A percentile compares a stretch with the other conserved stretches of the same genome.
Evolutionary conservation across 1,140 invertebrate genomes (phyloP).

Genomic region (Drosophila insularis): DNA sequence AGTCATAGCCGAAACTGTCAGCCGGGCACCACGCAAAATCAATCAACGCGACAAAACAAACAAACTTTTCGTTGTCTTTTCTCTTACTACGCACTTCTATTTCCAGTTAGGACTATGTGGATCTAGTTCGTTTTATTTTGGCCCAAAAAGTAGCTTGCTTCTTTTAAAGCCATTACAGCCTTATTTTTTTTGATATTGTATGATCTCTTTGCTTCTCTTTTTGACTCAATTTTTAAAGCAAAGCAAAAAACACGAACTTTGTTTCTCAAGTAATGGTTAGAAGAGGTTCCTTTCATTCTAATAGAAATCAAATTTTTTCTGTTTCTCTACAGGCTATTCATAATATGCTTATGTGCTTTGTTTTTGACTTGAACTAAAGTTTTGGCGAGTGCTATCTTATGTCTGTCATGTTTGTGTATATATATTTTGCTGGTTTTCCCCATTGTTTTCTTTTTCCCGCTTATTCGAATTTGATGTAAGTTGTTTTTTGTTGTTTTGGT

Average conservation of each 20-base stretch:
- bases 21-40: conserved; percentile 56
- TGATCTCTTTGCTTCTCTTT: background rate
- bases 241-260: too few species aligned
- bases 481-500: conserved; percentile 6
- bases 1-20: conserved; percentile 55
- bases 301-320: background rate
- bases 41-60: conserved; percentile 60
- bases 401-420: conserved; percentile 40
- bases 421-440: background rate
- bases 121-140: background rate
- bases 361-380: conserved; percentile 26
- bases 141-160: background rate
- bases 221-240: too few species aligned
- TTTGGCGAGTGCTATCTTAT: conserved; percentile 49
- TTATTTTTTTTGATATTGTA: background rate
- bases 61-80: conserved; percentile 21
- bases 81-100: conserved; percentile 63
- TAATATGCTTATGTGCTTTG: conserved; percentile 1
- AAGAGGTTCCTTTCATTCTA: too few species aligned
- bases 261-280: too few species aligned
- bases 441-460: conserved; percentile 28
- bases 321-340: background rate
- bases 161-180: background rate
- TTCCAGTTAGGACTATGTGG: conserved; percentile 32
- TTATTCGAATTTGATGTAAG: conserved; percentile 62